Evolutionary conservation across 2,797 vertebrate species (phyloP).

Genomic region (Halcyon badia): DNA sequence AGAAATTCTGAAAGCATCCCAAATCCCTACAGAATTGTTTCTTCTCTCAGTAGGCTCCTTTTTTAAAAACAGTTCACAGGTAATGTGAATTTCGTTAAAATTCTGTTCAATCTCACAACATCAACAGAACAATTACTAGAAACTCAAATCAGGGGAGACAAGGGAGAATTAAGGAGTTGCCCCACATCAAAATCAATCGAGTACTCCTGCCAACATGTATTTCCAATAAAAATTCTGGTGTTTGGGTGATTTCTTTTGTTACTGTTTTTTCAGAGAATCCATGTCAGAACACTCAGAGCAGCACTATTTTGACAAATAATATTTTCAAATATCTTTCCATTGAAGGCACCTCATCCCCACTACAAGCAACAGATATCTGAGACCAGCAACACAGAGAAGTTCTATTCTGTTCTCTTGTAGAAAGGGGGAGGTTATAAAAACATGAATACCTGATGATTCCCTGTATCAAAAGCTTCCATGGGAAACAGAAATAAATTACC

Average conservation of each 20-base stretch:
- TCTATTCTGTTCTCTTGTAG: not conserved
- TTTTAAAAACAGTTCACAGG: not conserved
- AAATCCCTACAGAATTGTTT: not conserved
- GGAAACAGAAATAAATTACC: not conserved
- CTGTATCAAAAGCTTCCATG: not conserved
- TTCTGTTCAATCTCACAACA: not conserved
- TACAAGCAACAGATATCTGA: not conserved
- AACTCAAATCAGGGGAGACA: not conserved
- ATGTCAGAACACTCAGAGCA: not conserved
- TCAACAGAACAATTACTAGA: not conserved
- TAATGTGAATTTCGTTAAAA: not conserved
- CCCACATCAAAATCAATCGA: not conserved
- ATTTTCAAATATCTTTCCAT: conserved; percentile 48
- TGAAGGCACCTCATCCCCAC: not conserved
- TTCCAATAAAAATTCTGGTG: not conserved
- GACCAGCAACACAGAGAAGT: not conserved
- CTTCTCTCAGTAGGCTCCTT: not conserved
- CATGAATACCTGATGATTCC: not conserved
- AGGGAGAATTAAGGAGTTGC: not conserved
- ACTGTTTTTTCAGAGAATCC: conserved; percentile 1
- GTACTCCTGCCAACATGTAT: not conserved
- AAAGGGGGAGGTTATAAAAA: not conserved
- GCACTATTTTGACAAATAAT: conserved; percentile 38
- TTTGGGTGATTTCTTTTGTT: not conserved
- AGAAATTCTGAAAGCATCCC: not conserved